Evolutionary conservation across 2,797 vertebrate genomes (phyloP).

Genomic region (Danio jaintianensis): DNA sequence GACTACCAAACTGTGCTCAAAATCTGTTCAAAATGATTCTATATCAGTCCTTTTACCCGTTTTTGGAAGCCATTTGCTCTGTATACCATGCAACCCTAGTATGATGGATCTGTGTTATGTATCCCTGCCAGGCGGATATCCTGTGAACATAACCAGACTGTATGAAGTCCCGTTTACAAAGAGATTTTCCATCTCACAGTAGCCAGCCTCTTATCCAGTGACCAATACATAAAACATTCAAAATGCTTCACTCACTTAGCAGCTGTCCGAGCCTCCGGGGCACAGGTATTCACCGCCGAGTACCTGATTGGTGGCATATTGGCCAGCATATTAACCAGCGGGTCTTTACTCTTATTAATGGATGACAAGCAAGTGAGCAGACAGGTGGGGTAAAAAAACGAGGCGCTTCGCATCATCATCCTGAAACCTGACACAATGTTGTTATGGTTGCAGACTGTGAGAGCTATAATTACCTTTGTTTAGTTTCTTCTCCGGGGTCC

Average conservation of each 20-base stretch:
- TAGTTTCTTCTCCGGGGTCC: constrained; percentile 37
- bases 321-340: constrained; percentile 3
- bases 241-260: constrained; percentile 35
- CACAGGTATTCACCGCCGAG: constrained; percentile 20
- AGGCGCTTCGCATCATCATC: constrained; percentile 9
- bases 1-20: background rate
- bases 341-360: constrained; percentile 23
- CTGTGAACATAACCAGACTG: constrained; percentile 16
- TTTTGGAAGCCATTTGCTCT: background rate
- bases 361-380: background rate
- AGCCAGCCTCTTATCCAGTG: constrained; percentile 47
- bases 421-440: constrained; percentile 50
- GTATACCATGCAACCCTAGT: constrained; percentile 11
- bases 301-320: constrained; percentile 24
- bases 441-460: constrained; percentile 44
- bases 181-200: constrained; percentile 54
- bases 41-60: background rate
- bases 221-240: constrained; percentile 56
- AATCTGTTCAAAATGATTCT: background rate
- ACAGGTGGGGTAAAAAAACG: constrained; percentile 5
- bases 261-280: constrained; percentile 16
- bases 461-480: constrained; percentile 52
- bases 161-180: constrained; percentile 34
- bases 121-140: background rate
- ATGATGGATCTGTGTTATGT: constrained; percentile 6